Conservation (phyloP, 2,797 vertebrate species). For the Pseudochaenichthys georgianus region DNA sequence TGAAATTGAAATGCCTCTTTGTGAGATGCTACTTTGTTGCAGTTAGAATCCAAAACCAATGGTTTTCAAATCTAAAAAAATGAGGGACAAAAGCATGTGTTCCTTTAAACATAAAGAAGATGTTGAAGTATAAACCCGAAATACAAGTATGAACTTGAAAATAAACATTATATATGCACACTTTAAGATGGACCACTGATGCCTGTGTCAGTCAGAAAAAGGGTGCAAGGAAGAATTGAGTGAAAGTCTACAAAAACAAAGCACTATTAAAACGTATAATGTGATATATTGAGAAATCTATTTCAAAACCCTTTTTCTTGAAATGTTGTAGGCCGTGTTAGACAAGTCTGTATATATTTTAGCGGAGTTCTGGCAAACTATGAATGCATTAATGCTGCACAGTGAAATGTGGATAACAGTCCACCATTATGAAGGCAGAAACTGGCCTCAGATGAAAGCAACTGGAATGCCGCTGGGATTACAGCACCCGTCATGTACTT, state of each 20-base stretch:
- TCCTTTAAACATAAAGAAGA: too few species aligned
- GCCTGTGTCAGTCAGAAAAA: not conserved
- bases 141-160: too few species aligned
- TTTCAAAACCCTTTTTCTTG: constrained; percentile 3
- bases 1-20: not conserved
- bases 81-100: too few species aligned
- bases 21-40: constrained; percentile 9
- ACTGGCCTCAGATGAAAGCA: constrained; percentile 11
- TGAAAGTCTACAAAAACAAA: constrained; percentile 1
- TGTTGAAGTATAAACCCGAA: too few species aligned
- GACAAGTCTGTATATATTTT: not conserved
- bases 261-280: not conserved
- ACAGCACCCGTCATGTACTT: constrained; percentile 43
- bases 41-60: not conserved
- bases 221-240: not conserved
- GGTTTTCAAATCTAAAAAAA: too few species aligned
- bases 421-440: constrained; percentile 11
- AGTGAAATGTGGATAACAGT: constrained; percentile 19
- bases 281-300: not conserved
- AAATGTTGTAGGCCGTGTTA: not conserved
- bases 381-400: constrained; percentile 7
- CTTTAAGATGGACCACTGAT: not conserved
- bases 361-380: constrained; percentile 11
- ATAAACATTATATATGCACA: too few species aligned
- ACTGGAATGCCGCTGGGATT: constrained; percentile 15